These are phyloP conservation scores for Melopsittacus undulatus DNA, from an alignment of 2,797 vertebrate genomes.

Conservation along the genomic window DNA sequence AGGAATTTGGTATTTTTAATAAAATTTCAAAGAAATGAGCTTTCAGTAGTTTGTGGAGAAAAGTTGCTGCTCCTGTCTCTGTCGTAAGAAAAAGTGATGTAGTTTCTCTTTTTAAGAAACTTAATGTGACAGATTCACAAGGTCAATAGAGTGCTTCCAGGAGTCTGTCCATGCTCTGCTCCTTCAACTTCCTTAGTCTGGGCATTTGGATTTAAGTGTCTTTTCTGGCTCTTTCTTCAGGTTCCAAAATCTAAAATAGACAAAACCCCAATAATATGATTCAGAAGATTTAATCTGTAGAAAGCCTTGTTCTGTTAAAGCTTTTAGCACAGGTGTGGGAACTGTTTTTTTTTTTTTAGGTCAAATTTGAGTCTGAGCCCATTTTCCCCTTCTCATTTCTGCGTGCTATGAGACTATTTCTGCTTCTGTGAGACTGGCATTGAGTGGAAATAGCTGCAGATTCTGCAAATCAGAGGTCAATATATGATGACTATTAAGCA, in stretches of 20 bases:
- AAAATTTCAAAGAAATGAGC: neutral
- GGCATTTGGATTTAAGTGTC: neutral
- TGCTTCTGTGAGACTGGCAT: neutral
- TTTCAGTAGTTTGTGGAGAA: neutral
- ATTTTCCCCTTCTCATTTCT: neutral
- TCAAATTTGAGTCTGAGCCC: neutral
- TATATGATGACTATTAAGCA: neutral
- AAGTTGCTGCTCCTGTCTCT: neutral
- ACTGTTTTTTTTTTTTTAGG: neutral
- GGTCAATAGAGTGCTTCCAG: neutral
- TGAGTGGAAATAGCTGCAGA: neutral
- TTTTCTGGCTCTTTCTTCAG: neutral
- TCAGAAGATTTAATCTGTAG: neutral
- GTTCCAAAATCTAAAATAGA: neutral
- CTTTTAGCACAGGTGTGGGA: neutral
- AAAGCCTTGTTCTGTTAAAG: neutral
- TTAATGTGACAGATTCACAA: neutral
- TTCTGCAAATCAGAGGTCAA: neutral
- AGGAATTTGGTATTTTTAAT: neutral
- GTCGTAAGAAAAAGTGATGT: neutral
- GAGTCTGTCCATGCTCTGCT: neutral
- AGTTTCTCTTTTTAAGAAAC: neutral
- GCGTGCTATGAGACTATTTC: neutral
- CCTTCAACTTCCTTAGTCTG: neutral
- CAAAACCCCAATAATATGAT: neutral